Evolutionary conservation across 1,140 invertebrate genomes (phyloP).

Genomic region (Scaptomyza graminum): DNA sequence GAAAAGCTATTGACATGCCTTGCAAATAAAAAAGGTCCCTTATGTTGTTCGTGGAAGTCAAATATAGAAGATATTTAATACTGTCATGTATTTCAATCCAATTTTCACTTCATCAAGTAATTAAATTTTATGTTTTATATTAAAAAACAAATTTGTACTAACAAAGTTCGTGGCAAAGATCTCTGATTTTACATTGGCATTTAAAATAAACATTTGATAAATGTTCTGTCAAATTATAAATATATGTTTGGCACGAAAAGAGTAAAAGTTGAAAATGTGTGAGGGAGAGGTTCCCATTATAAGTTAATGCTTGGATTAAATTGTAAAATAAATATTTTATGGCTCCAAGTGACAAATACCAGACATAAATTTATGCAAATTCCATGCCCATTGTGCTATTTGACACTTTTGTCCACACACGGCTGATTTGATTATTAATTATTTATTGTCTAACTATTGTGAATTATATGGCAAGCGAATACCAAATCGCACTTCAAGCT

Average conservation of each 20-base stretch:
- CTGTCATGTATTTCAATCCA: no score
- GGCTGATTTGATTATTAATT: conserved; percentile 68
- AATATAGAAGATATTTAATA: no score
- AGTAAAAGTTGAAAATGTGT: conserved; percentile 17
- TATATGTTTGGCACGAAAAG: background rate
- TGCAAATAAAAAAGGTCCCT: background rate
- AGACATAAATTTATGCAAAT: conserved; percentile 76
- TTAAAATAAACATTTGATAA: background rate
- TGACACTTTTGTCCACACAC: conserved; percentile 77
- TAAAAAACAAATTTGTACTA: no score
- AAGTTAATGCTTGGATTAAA: background rate
- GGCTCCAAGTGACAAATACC: conserved; percentile 28
- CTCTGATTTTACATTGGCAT: background rate
- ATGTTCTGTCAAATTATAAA: background rate
- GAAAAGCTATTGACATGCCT: conserved; percentile 48
- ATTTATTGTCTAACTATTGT: conserved; percentile 72
- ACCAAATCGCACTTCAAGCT: conserved; percentile 40
- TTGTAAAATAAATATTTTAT: conserved; percentile 11
- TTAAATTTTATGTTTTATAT: no score
- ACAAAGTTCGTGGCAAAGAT: background rate
- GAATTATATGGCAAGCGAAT: conserved; percentile 69
- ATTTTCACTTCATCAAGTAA: no score
- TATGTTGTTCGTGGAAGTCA: no score
- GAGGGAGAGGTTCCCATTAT: background rate
- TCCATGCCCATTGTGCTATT: conserved; percentile 68